Conservation (phyloP, 2,888 invertebrate species). For the Ypsolopha sequella region DNA sequence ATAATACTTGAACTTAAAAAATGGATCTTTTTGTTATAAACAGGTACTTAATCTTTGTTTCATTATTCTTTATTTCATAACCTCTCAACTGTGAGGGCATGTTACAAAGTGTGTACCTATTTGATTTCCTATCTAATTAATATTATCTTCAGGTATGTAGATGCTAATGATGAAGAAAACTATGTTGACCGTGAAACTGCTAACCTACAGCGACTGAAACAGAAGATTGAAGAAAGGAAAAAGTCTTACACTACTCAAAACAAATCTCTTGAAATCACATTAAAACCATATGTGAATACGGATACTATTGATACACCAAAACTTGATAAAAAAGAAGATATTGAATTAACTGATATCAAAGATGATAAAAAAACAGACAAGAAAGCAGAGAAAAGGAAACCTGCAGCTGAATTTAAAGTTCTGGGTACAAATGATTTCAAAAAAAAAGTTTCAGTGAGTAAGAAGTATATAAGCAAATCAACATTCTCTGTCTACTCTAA, state of each 20-base stretch:
- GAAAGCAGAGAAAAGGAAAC: conserved; percentile 15
- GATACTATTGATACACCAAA: conserved; percentile 7
- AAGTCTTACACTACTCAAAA: conserved; percentile 33
- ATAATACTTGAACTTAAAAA: no score
- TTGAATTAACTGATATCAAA: background rate
- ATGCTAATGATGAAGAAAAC: conserved; percentile 39
- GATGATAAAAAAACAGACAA: conserved; percentile 15
- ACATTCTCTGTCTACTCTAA: background rate
- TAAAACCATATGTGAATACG: conserved; percentile 20
- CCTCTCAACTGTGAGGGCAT: background rate
- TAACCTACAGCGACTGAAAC: conserved; percentile 70
- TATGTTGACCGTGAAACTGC: conserved; percentile 58
- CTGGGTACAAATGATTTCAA: conserved; percentile 74
- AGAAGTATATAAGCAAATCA: background rate
- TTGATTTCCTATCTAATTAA: conserved; percentile 2
- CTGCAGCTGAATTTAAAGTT: conserved; percentile 70
- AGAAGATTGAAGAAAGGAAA: conserved; percentile 71
- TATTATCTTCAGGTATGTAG: conserved; percentile 48
- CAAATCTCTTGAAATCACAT: conserved; percentile 22
- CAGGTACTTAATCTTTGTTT: conserved; percentile 56
- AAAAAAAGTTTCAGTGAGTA: conserved; percentile 62
- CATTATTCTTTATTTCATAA: background rate
- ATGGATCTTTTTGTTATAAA: conserved; percentile 82
- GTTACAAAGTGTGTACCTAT: background rate
- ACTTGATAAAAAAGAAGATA: conserved; percentile 4